Evolutionary conservation across 1,140 invertebrate genomes (phyloP).

Genomic region (Gonioctena quinquepunctata): DNA sequence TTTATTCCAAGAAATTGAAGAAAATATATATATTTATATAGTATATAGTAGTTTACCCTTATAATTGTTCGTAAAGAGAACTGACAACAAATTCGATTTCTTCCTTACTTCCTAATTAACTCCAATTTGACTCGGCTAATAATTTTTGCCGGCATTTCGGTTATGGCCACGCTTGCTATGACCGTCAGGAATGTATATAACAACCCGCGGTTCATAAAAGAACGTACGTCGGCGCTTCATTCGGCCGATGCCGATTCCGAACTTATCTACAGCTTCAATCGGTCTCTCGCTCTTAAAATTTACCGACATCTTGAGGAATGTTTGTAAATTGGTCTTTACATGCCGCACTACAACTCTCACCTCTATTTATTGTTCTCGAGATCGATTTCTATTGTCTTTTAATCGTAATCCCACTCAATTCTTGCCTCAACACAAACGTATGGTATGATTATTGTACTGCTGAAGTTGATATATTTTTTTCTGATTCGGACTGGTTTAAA

Average conservation of each 20-base stretch:
- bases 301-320: constrained; percentile 47
- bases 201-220: constrained; percentile 20
- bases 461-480: background rate
- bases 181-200: constrained; percentile 24
- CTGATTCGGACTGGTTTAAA: background rate
- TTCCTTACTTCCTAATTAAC: background rate
- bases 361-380: constrained; percentile 33
- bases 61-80: too few species aligned
- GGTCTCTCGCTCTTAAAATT: constrained; percentile 35
- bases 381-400: constrained; percentile 39
- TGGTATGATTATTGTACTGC: background rate
- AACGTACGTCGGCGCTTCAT: constrained; percentile 28
- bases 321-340: constrained; percentile 52
- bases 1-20: too few species aligned
- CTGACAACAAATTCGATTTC: background rate
- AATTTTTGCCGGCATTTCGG: constrained; percentile 18
- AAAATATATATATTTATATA: too few species aligned
- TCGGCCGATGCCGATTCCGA: constrained; percentile 14
- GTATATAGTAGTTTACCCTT: too few species aligned
- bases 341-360: constrained; percentile 43
- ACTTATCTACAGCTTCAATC: constrained; percentile 40
- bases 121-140: constrained; percentile 9
- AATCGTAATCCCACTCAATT: background rate
- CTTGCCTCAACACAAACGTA: background rate
- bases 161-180: constrained; percentile 25